These are phyloP conservation scores for Apodemus speciosus DNA, from an alignment of 2,113 vertebrate species.

Conservation along the genomic window DNA sequence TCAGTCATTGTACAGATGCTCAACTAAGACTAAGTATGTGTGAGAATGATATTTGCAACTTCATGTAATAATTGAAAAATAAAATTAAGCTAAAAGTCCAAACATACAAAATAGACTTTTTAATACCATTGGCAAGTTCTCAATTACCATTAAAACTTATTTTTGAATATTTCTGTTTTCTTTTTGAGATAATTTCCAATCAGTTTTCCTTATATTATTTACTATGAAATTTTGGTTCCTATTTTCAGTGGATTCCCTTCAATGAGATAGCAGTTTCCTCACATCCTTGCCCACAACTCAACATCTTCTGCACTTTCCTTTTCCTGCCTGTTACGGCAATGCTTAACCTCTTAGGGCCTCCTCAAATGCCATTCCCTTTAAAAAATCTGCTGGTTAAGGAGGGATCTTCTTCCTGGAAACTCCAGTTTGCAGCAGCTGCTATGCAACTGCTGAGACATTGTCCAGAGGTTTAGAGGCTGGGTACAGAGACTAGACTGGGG, in stretches of 20 bases:
- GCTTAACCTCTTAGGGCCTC: not conserved
- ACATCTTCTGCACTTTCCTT: slow-evolving; percentile 12
- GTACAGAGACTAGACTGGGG: not conserved
- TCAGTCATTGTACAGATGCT: not conserved
- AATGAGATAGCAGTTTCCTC: slow-evolving; percentile 31
- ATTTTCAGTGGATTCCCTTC: slow-evolving; percentile 26
- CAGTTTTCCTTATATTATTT: not conserved
- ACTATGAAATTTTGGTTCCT: not conserved
- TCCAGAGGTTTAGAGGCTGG: not conserved
- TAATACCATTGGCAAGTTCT: not conserved
- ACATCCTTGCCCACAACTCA: not conserved
- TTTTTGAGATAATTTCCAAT: slow-evolving; percentile 28
- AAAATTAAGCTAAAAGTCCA: not conserved
- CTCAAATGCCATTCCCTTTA: slow-evolving; percentile 1
- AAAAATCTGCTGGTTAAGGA: slow-evolving; percentile 4
- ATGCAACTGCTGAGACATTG: not conserved
- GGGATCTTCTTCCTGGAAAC: not conserved
- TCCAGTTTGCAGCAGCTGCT: not conserved
- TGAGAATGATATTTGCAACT: not conserved
- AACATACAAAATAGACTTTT: not conserved
- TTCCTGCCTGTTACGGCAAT: not conserved
- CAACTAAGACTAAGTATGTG: not conserved
- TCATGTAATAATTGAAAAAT: not conserved
- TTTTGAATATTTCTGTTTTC: slow-evolving; percentile 7
- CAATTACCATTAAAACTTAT: slow-evolving; percentile 12